Evolutionary conservation across 2,797 vertebrate species (phyloP).

Genomic region (Benthosema pterotum): DNA sequence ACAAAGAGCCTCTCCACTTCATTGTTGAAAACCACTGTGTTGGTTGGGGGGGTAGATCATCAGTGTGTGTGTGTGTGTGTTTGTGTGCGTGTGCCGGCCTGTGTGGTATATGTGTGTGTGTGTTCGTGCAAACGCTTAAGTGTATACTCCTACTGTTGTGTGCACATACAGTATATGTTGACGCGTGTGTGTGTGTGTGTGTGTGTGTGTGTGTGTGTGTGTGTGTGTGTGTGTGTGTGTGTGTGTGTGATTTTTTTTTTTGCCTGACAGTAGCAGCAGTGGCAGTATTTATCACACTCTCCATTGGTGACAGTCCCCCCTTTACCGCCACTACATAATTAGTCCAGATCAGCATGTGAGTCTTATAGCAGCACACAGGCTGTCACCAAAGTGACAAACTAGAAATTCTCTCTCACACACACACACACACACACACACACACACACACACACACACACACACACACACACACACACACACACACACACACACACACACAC

Average conservation of each 20-base stretch:
- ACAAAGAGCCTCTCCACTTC: constrained; percentile 73
- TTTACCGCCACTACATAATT: constrained; percentile 83
- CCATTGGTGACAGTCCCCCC: constrained; percentile 82
- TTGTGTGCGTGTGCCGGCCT: constrained; percentile 31
- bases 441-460: too few species aligned
- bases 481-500: too few species aligned
- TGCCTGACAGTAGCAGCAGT: constrained; percentile 79
- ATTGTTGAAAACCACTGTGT: constrained; percentile 73
- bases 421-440: too few species aligned
- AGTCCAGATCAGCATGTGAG: constrained; percentile 86
- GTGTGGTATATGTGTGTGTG: constrained; percentile 49
- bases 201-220: constrained; percentile 19
- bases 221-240: constrained; percentile 30
- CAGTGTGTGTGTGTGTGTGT: constrained; percentile 65
- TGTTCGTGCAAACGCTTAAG: constrained; percentile 39
- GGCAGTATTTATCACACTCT: constrained; percentile 83
- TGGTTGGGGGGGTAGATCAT: constrained; percentile 69
- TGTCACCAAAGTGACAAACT: constrained; percentile 86
- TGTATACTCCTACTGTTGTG: neutral
- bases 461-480: too few species aligned
- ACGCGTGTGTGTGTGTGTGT: neutral
- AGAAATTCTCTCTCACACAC: constrained; percentile 79
- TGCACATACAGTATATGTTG: constrained; percentile 21
- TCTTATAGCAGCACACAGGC: constrained; percentile 81
- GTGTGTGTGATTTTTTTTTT: constrained; percentile 69